These are phyloP conservation scores for Tiliacea aurago DNA, from an alignment of 2,888 invertebrate genomes.

Conservation along the genomic window DNA sequence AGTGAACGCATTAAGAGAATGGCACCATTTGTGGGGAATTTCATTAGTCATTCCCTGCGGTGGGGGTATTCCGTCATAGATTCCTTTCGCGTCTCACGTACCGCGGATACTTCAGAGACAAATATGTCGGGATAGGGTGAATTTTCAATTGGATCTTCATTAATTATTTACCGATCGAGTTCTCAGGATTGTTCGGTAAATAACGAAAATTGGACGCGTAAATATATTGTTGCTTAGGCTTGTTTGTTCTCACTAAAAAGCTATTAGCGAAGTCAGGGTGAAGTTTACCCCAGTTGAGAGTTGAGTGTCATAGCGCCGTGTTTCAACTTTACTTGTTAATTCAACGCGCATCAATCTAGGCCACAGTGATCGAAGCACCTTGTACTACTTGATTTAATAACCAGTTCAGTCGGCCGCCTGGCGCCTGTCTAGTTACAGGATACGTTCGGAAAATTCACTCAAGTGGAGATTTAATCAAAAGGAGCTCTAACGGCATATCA, in stretches of 20 bases:
- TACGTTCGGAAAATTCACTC: conserved; percentile 42
- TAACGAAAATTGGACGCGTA: conserved; percentile 66
- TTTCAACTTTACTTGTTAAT: conserved; percentile 59
- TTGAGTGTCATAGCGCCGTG: conserved; percentile 49
- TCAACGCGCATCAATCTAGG: conserved; percentile 57
- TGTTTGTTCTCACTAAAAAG: conserved; percentile 61
- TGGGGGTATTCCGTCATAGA: conserved; percentile 77
- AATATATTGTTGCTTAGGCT: conserved; percentile 58
- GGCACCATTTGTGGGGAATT: conserved; percentile 79
- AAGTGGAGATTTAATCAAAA: conserved; percentile 48
- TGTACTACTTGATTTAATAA: conserved; percentile 57
- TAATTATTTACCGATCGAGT: conserved; percentile 72
- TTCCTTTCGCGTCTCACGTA: conserved; percentile 75
- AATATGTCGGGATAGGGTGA: conserved; percentile 75
- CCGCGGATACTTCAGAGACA: conserved; percentile 74
- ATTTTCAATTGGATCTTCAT: conserved; percentile 76
- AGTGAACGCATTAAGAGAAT: conserved; percentile 77
- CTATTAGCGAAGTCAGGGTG: conserved; percentile 59
- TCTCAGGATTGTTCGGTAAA: conserved; percentile 66
- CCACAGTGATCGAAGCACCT: conserved; percentile 43
- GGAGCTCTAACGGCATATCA: conserved; percentile 19
- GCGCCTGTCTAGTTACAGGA: conserved; percentile 41
- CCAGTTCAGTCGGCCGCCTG: conserved; percentile 35
- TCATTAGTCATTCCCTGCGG: conserved; percentile 80
- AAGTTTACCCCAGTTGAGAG: conserved; percentile 65